Evolutionary conservation across 2,888 invertebrate species (phyloP).

Genomic region (Tachina grossa): DNA sequence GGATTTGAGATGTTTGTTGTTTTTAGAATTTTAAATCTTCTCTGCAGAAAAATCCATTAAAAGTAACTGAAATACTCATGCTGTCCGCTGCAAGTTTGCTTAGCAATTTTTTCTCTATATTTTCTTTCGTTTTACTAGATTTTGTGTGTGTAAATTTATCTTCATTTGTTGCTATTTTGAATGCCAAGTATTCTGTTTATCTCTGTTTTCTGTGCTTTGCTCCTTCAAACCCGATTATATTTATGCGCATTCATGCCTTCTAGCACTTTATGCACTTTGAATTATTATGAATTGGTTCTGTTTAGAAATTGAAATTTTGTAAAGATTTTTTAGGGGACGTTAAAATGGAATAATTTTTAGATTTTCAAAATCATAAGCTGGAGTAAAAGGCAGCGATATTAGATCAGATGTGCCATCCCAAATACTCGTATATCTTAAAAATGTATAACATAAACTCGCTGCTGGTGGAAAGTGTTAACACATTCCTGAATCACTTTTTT

Average conservation of each 20-base stretch:
- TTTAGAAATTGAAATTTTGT: conserved; percentile 39
- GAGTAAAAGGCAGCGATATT: no score
- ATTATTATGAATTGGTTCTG: conserved; percentile 62
- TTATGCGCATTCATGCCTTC: conserved; percentile 69
- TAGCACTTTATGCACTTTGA: conserved; percentile 67
- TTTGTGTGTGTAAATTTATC: conserved; percentile 32
- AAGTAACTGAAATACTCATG: conserved; percentile 5
- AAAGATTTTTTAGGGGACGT: background rate
- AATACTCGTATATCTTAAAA: no score
- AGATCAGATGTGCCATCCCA: no score
- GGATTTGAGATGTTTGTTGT: conserved; percentile 22
- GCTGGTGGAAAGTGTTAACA: no score
- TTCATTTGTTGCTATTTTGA: conserved; percentile 49
- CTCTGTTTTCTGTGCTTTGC: background rate
- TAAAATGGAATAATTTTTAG: background rate
- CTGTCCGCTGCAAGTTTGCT: conserved; percentile 41
- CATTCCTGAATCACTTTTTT: no score
- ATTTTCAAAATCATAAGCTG: background rate
- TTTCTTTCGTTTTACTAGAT: background rate
- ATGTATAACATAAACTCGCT: no score
- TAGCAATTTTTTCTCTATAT: conserved; percentile 17
- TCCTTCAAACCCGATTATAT: conserved; percentile 65
- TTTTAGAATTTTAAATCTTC: conserved; percentile 37
- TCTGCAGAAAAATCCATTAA: conserved; percentile 32
- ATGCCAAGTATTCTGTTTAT: conserved; percentile 45